Conservation (phyloP, 2,113 vertebrate genomes). For the Salvator merianae region DNA sequence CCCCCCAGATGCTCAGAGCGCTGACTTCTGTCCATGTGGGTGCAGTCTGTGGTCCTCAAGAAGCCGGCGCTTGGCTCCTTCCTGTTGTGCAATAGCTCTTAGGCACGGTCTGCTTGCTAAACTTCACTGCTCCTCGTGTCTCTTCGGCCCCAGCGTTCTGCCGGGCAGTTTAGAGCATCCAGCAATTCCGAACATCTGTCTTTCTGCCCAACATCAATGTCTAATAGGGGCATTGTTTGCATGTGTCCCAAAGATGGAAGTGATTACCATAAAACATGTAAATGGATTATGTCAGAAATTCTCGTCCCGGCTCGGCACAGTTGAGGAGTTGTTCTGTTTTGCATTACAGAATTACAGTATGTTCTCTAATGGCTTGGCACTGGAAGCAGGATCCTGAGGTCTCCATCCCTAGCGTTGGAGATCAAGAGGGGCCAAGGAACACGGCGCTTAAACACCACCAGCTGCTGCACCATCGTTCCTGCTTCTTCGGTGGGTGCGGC, state of each 20-base stretch:
- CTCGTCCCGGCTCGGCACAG: slow-evolving; percentile 67
- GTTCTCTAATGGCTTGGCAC: slow-evolving; percentile 71
- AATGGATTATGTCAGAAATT: slow-evolving; percentile 77
- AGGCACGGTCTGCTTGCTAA: background rate
- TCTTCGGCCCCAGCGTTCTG: slow-evolving; percentile 20
- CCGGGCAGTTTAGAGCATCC: slow-evolving; percentile 9
- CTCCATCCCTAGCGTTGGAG: slow-evolving; percentile 73
- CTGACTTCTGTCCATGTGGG: too few species aligned
- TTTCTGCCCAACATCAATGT: slow-evolving; percentile 59
- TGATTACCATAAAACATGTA: slow-evolving; percentile 77
- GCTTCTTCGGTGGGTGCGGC: background rate
- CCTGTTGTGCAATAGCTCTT: fast-evolving
- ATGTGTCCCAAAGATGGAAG: slow-evolving; percentile 80
- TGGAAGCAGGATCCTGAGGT: slow-evolving; percentile 66
- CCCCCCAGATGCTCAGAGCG: too few species aligned
- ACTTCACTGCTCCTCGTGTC: background rate
- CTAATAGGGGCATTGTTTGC: slow-evolving; percentile 70
- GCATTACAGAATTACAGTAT: slow-evolving; percentile 75
- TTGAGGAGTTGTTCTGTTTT: slow-evolving; percentile 73
- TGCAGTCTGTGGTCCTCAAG: too few species aligned
- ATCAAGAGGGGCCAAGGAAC: slow-evolving; percentile 57
- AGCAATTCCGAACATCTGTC: slow-evolving; percentile 49
- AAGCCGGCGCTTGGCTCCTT: background rate
- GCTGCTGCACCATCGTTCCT: background rate
- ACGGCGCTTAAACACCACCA: slow-evolving; percentile 58